Evolutionary conservation across 2,888 invertebrate genomes (phyloP), one percentile per base, ranked within the genome.

Genomic region (Coleophora deauratella): DNA sequence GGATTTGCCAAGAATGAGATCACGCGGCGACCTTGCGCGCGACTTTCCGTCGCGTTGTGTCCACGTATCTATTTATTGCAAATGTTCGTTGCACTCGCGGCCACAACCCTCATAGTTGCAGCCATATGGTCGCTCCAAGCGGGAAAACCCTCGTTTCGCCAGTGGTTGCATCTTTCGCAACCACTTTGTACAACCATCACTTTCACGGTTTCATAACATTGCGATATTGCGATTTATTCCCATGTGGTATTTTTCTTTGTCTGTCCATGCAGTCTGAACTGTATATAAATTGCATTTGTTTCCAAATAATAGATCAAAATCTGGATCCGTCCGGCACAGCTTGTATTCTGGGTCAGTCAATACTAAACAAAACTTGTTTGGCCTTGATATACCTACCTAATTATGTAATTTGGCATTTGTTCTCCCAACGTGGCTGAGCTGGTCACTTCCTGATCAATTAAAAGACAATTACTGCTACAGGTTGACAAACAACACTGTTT

Each of bases 11-110:
- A 66, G 66, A 72, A 69, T 74, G 70, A 72, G 68, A 79, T 80
- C 81, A 84, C 82, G 84, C 79, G 72, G 61, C 71, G 84, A 79
- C 84, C 85, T 85, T 84, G 84, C 78, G 77, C 21, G 21, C 21
- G 21, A 21, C 64, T 75, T 73, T 77, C 72, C 72, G 66, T 66
- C 31, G 11, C 66, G 74, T 76, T 75, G 54, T 47, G 67, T 75
- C 67, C 68, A 63, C 67, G 61, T 66, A 64, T 35, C 39, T 53
- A 51, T 49, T 63, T 61, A 21, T 21, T 21, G 53, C 54, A 57
- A 59, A 62, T 55, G 63, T 59, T 62, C 62, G 51, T 54, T 59
- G 37, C 50, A 46, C 48, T 46, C 40, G 52, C 58, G 60, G 21
- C 54, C 49, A 56, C 56, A 49, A 48, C 54, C 51, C 47, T 51